Evolutionary conservation across 2,113 vertebrate genomes (phyloP), one percentile per base, ranked within the genome.

Genomic region (Petroica traversi): DNA sequence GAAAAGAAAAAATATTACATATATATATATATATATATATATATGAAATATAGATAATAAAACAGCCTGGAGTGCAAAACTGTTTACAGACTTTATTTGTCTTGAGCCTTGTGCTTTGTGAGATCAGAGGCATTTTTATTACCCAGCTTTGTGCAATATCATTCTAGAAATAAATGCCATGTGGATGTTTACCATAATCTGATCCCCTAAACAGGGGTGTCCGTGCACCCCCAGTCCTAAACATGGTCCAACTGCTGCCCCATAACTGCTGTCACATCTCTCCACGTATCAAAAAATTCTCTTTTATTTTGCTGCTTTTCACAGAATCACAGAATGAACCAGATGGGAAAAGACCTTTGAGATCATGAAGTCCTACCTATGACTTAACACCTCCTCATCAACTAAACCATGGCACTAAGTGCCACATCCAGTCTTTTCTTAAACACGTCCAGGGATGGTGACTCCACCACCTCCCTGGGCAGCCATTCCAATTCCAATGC

Each of bases 81-180:
- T 95, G 96, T 97, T 96, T 97, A 89, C 96, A 97, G 97, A 95
- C 88, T 95, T 92, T 92, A 96, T 97, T 96, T 90, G 94, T 96
- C 92, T 93, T 93, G 95, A 97, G 83, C 79, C 85, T 79, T 74
- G 66, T 1, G n/a, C 75, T 96, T 75, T 59, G 84, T 79, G 81
- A 86, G 93, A 93, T 92, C 91, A 93, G 92, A 96, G 61, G 95
- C 51, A 69, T 82, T 93, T 96, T 94, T 94, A 94, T 97, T 96
- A 92, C 88, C 66, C 69, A 74, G 59, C 89, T 95, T 94, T 90
- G 81, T 89, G 66, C 89, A 57, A 0, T 43, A 67, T 96, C 73
- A 85, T 89, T 88, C 81, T 75, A 76, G 91, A 80, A 89, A 48
- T 88, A 90, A 96, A 94, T 85, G 74, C 72, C 82, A 48, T 52